Percentiles rank a stretch among this genome's conserved stretches.
Conservation (phyloP, 2,888 invertebrate species). For the Conomelus anceps region DNA sequence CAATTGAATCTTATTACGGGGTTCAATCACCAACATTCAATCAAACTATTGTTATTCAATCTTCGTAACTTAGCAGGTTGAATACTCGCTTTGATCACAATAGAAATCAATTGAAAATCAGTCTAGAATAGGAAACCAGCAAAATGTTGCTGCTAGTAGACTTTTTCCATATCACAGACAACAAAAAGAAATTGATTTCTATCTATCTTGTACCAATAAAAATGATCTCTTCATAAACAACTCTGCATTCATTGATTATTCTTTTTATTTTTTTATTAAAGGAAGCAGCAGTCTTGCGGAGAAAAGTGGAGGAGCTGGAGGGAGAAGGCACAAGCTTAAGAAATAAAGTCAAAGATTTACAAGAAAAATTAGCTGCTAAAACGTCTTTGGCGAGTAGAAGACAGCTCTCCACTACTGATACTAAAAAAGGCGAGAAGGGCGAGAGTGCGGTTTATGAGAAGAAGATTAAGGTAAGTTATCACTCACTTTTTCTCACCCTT, state of each 20-base stretch:
- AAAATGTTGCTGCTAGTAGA: too few species aligned
- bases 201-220: too few species aligned
- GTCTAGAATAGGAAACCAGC: too few species aligned
- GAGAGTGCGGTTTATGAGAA: slow-evolving; percentile 54
- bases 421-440: not conserved
- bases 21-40: too few species aligned
- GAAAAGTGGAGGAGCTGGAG: slow-evolving; percentile 79
- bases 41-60: too few species aligned
- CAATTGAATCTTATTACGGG: too few species aligned
- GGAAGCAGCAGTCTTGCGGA: slow-evolving; percentile 74
- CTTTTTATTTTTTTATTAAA: slow-evolving; percentile 38
- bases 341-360: slow-evolving; percentile 68
- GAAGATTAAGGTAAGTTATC: slow-evolving; percentile 54
- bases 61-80: not conserved
- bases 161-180: too few species aligned
- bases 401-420: slow-evolving; percentile 10
- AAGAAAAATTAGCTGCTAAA: slow-evolving; percentile 56
- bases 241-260: not conserved
- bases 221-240: not conserved
- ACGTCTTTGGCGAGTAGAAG: slow-evolving; percentile 26
- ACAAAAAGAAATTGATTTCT: too few species aligned
- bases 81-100: not conserved
- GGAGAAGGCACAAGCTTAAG: slow-evolving; percentile 66
- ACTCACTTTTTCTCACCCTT: too few species aligned
- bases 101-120: not conserved